Evolutionary conservation across 2,113 vertebrate species (phyloP).

Genomic region (Tetrax tetrax): DNA sequence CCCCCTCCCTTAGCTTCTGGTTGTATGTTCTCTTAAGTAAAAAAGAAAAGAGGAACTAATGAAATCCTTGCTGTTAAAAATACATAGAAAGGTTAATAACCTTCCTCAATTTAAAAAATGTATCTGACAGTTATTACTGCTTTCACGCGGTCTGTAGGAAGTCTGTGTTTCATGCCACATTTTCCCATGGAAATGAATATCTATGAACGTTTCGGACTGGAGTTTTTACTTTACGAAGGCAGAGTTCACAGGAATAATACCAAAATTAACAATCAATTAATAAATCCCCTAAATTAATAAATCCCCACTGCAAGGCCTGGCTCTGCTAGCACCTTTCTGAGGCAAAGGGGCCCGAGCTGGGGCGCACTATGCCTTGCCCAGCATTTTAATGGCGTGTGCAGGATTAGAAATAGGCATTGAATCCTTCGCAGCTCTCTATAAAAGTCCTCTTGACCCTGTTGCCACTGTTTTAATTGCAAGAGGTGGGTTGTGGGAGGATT

Average conservation of each 20-base stretch:
- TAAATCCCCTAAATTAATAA: not conserved
- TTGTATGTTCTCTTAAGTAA: not conserved
- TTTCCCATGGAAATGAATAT: not conserved
- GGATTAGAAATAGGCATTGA: not conserved
- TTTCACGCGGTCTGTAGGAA: not conserved
- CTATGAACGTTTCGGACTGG: not conserved
- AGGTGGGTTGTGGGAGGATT: rapidly evolving
- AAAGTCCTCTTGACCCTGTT: not conserved
- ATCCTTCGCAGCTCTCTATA: not conserved
- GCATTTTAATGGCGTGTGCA: not conserved
- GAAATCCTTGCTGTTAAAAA: not conserved
- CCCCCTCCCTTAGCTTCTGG: not conserved
- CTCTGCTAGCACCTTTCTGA: not conserved
- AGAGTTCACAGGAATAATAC: not conserved
- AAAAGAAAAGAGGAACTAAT: not conserved
- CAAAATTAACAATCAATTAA: not conserved
- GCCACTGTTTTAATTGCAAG: not conserved
- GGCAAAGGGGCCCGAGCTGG: rapidly evolving
- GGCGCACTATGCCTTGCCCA: too few species aligned
- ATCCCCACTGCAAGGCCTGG: not conserved
- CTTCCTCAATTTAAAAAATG: not conserved
- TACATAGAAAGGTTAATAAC: not conserved
- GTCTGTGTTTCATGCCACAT: not conserved
- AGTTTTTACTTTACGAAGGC: not conserved
- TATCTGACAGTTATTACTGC: not conserved